Conservation (phyloP, 1,140 invertebrate genomes). For the Schlechtendalia chinensis region DNA sequence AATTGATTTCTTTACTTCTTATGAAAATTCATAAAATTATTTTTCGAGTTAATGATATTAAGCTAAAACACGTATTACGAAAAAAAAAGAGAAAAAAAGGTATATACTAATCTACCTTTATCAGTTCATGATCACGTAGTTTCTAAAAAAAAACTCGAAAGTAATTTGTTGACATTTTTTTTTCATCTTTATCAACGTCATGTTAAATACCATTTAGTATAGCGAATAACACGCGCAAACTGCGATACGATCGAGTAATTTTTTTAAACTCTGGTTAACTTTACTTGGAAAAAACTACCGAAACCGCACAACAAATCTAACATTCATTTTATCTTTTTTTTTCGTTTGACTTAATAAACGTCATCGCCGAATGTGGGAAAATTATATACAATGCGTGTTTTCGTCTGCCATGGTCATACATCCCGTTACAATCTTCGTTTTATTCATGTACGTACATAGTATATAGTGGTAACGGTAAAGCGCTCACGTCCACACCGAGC, state of each 20-base stretch:
- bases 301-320: background rate
- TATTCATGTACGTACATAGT: background rate
- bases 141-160: background rate
- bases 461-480: conserved; percentile 24
- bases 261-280: conserved; percentile 4
- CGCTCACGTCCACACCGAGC: conserved; percentile 25
- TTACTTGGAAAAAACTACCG: background rate
- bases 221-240: background rate
- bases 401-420: background rate
- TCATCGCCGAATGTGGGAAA: background rate
- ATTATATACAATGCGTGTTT: background rate
- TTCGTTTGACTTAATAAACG: background rate
- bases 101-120: background rate
- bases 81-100: background rate
- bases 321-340: background rate
- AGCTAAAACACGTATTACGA: too few species aligned
- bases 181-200: conserved; percentile 4
- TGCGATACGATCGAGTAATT: background rate
- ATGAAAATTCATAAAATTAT: too few species aligned
- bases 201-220: conserved; percentile 4
- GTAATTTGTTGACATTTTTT: conserved; percentile 8
- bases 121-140: background rate
- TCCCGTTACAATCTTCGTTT: conserved; percentile 20
- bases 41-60: too few species aligned
- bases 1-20: too few species aligned